phyloP scores from a whole-genome alignment of 2,113 vertebrate genomes.

The Ciconia maguari region DNA sequence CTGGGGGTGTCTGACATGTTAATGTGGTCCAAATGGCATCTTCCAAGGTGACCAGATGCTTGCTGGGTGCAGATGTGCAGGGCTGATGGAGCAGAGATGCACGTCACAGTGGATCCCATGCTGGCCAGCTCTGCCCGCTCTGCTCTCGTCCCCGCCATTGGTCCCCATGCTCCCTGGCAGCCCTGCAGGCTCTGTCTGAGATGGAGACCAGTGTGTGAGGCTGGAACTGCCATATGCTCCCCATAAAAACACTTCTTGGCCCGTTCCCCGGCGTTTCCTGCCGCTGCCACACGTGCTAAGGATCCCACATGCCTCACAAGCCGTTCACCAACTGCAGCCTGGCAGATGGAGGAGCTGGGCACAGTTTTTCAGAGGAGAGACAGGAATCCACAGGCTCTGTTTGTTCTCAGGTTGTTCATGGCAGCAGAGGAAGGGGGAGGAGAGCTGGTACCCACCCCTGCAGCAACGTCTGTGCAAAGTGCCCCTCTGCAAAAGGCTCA shows the following conservation, averaged over 20 bases:
- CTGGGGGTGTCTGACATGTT: background rate
- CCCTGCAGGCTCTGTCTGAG: background rate
- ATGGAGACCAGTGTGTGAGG: background rate
- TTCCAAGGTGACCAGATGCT: background rate
- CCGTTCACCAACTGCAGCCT: constrained; percentile 36
- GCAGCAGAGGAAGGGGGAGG: background rate
- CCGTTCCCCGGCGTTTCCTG: background rate
- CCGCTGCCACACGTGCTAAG: background rate
- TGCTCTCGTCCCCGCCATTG: rapidly evolving
- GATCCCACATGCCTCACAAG: constrained; percentile 38
- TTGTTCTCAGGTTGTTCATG: background rate
- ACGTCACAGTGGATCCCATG: rapidly evolving
- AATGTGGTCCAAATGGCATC: background rate
- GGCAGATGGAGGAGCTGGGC: constrained; percentile 43
- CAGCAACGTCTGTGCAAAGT: background rate
- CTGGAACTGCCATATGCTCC: constrained; percentile 18
- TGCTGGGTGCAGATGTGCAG: background rate
- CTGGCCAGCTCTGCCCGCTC: background rate
- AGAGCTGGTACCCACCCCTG: background rate
- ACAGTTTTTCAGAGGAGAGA: background rate
- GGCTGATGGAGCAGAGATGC: background rate
- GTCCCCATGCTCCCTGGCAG: rapidly evolving
- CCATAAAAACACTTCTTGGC: constrained; percentile 28
- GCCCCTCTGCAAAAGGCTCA: background rate
- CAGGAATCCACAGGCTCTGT: constrained; percentile 13